Percentiles rank a stretch among this genome's conserved stretches.
Conservation (phyloP, 2,888 invertebrate genomes). For the Noctua pronuba region DNA sequence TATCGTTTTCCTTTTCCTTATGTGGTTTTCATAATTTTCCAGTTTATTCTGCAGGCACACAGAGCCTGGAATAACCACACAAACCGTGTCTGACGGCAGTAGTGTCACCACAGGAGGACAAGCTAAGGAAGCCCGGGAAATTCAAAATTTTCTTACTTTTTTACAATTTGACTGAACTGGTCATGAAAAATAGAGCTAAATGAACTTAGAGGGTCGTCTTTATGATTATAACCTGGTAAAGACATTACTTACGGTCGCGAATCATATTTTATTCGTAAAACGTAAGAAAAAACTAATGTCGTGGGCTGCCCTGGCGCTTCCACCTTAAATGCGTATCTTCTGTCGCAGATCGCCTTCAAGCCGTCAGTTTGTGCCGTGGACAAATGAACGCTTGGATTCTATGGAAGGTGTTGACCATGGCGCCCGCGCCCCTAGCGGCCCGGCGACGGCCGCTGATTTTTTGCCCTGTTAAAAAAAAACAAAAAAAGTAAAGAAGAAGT, state of each 20-base stretch:
- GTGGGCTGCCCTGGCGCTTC: too few species aligned
- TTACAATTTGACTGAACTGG: neutral
- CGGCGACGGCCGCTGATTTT: too few species aligned
- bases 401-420: too few species aligned
- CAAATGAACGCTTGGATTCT: too few species aligned
- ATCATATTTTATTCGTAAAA: too few species aligned
- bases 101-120: neutral
- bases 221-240: neutral
- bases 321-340: too few species aligned
- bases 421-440: too few species aligned
- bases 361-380: too few species aligned
- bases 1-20: conserved; percentile 25
- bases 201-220: neutral
- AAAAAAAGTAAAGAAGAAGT: too few species aligned
- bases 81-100: neutral
- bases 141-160: neutral
- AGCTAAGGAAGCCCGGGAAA: neutral
- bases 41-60: neutral
- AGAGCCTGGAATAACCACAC: neutral
- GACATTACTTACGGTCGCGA: too few species aligned
- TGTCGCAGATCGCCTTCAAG: too few species aligned
- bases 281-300: too few species aligned
- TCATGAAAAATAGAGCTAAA: neutral
- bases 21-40: conserved; percentile 10
- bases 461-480: neutral